A percentile compares a stretch with the other conserved stretches of the same genome.
These are phyloP conservation scores for Alcis repandata DNA, from an alignment of 2,888 invertebrate genomes.

Conservation along the genomic window DNA sequence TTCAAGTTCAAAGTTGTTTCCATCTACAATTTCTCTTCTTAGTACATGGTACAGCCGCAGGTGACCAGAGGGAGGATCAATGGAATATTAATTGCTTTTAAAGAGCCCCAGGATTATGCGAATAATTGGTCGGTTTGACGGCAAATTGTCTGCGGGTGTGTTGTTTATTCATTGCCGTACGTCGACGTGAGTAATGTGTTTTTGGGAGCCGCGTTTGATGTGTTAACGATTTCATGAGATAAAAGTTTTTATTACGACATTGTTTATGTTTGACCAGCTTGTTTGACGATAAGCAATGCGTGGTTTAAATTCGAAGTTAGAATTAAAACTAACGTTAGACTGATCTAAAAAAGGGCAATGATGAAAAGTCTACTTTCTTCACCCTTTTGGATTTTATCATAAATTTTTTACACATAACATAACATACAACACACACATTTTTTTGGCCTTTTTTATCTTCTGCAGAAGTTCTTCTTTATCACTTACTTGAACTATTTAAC, in stretches of 20 bases:
- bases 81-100: conserved; percentile 56
- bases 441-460: too few species aligned
- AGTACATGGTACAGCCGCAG: conserved; percentile 27
- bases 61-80: conserved; percentile 51
- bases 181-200: conserved; percentile 26
- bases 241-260: neutral
- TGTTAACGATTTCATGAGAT: conserved; percentile 5
- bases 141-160: conserved; percentile 53
- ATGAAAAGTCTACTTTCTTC: too few species aligned
- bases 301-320: too few species aligned
- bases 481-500: too few species aligned
- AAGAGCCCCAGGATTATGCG: conserved; percentile 68
- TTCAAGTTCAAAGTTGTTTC: neutral
- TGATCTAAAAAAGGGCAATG: too few species aligned
- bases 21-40: conserved; percentile 8
- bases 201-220: conserved; percentile 24
- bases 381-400: too few species aligned
- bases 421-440: too few species aligned
- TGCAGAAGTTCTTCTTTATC: too few species aligned
- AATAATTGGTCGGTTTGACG: conserved; percentile 71
- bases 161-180: conserved; percentile 48
- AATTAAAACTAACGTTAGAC: too few species aligned
- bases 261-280: neutral
- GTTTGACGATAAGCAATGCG: too few species aligned
- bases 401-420: too few species aligned